Percentiles rank a stretch among this genome's conserved stretches.
These are phyloP conservation scores for Platycheirus albimanus DNA, from an alignment of 2,888 invertebrate species.

Conservation along the genomic window DNA sequence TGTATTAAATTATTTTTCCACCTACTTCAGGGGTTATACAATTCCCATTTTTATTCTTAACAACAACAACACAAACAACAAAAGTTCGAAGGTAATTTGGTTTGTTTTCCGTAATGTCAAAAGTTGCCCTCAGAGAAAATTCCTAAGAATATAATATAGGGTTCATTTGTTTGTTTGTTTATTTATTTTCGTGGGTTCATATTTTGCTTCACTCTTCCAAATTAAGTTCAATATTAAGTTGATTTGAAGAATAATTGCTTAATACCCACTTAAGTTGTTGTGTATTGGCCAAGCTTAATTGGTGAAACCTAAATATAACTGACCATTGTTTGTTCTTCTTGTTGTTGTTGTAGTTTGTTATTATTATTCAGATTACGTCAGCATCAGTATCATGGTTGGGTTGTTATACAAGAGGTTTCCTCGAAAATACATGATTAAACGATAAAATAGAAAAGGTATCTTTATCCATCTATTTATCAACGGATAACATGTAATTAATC, in stretches of 20 bases:
- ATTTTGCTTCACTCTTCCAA: conserved; percentile 14
- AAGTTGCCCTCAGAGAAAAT: conserved; percentile 21
- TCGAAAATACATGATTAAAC: conserved; percentile 12
- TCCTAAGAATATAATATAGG: conserved; percentile 16
- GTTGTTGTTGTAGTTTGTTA: too few species aligned
- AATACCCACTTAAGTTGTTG: neutral
- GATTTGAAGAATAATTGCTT: conserved; percentile 1
- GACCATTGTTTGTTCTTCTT: conserved; percentile 7
- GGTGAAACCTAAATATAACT: neutral
- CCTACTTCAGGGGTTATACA: conserved; percentile 20
- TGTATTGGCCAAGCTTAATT: neutral
- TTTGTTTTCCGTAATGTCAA: conserved; percentile 56
- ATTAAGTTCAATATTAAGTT: neutral
- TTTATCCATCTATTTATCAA: conserved; percentile 2
- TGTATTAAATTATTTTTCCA: conserved; percentile 25
- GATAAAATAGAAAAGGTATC: conserved; percentile 12
- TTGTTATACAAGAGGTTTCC: conserved; percentile 4
- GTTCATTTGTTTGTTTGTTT: conserved; percentile 22
- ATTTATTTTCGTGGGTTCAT: conserved; percentile 19
- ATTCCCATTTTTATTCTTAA: conserved; percentile 10
- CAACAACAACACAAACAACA: neutral
- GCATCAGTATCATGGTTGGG: too few species aligned
- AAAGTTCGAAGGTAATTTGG: conserved; percentile 57
- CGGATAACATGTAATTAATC: conserved; percentile 20
- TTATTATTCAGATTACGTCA: too few species aligned